Evolutionary conservation across 2,888 invertebrate genomes (phyloP).

Genomic region (Heliconius erato): DNA sequence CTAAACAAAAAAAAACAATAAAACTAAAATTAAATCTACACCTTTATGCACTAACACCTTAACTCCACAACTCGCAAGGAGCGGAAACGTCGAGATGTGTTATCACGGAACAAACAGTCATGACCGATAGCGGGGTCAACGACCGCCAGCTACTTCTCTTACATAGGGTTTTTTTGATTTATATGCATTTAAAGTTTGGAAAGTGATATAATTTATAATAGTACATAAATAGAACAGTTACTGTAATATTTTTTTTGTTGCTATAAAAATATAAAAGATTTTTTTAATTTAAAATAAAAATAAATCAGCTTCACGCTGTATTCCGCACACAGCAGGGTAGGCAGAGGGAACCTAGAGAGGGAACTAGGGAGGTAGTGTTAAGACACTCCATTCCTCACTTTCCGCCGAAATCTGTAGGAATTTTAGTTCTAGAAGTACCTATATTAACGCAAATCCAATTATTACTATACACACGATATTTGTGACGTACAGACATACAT

Average conservation of each 20-base stretch:
- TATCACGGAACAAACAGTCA: constrained; percentile 47
- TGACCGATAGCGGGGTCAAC: constrained; percentile 49
- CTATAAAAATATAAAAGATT: too few species aligned
- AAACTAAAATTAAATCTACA: not conserved
- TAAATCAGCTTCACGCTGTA: too few species aligned
- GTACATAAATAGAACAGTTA: not conserved
- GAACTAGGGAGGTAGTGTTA: too few species aligned
- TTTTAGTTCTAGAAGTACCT: not conserved
- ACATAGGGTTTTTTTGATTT: not conserved
- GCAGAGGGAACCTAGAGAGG: too few species aligned
- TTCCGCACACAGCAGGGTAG: too few species aligned
- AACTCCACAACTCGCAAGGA: not conserved
- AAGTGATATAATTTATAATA: not conserved
- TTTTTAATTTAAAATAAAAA: too few species aligned
- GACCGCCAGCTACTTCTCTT: constrained; percentile 32
- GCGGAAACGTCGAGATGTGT: constrained; percentile 41
- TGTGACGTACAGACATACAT: constrained; percentile 8
- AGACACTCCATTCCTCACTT: too few species aligned
- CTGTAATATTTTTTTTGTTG: too few species aligned
- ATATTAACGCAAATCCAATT: not conserved
- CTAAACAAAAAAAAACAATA: not conserved
- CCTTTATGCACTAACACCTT: not conserved
- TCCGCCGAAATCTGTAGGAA: too few species aligned
- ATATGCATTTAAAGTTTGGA: not conserved
- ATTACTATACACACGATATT: not conserved